These are phyloP conservation scores for Phalanger gymnotis DNA, from an alignment of 2,797 vertebrate species.

Conservation along the genomic window DNA sequence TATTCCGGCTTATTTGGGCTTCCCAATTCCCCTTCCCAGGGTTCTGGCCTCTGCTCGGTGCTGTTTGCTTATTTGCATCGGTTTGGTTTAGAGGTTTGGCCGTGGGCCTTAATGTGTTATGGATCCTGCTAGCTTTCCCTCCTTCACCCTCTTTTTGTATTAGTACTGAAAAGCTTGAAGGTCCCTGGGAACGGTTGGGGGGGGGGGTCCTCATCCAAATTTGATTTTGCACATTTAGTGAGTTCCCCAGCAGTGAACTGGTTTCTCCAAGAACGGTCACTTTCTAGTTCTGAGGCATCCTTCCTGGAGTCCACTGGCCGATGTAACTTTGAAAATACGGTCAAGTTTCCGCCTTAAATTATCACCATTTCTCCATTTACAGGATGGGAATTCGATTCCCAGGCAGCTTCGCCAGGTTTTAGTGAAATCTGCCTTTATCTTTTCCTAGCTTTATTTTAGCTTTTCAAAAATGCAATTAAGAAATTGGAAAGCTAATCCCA, in stretches of 20 bases:
- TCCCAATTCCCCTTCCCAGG: too few relatives aligned
- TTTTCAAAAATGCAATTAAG: not conserved
- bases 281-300: too few relatives aligned
- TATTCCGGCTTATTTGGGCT: too few relatives aligned
- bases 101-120: conserved; percentile 59
- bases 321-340: not conserved
- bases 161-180: not conserved
- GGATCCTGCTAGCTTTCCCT: not conserved
- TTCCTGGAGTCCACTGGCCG: too few relatives aligned
- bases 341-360: not conserved
- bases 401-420: too few relatives aligned
- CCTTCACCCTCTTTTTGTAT: not conserved
- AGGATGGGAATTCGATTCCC: not conserved
- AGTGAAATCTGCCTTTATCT: not conserved
- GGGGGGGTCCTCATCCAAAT: too few relatives aligned
- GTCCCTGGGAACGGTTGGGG: not conserved
- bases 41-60: too few relatives aligned
- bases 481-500: not conserved
- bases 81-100: conserved; percentile 53
- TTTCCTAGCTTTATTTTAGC: not conserved
- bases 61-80: too few relatives aligned
- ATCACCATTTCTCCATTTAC: too few relatives aligned
- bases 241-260: not conserved
- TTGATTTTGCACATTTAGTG: not conserved
- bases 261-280: too few relatives aligned